A percentile compares a stretch with the other conserved stretches of the same genome.
phyloP scores from a whole-genome alignment of 2,888 invertebrate genomes.

The Cerceris rybyensis region DNA sequence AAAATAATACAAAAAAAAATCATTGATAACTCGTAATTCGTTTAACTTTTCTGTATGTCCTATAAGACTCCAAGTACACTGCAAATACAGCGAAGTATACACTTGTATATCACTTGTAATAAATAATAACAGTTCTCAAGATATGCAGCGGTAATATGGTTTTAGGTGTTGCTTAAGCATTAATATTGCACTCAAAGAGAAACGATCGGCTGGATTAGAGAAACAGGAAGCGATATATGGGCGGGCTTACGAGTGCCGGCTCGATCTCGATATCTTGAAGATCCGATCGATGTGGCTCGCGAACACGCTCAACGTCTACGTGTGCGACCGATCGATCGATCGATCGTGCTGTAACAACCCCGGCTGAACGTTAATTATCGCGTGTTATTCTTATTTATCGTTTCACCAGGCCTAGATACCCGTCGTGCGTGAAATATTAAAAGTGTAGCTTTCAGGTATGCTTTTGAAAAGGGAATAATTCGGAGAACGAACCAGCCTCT shows the following conservation, averaged over 20 bases:
- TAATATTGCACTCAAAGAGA: constrained; percentile 45
- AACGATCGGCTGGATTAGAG: constrained; percentile 59
- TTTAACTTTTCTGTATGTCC: no score
- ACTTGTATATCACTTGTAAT: not conserved
- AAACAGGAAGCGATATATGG: constrained; percentile 64
- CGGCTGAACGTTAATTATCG: constrained; percentile 67
- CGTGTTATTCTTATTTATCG: constrained; percentile 62
- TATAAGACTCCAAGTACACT: no score
- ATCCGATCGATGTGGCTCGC: constrained; percentile 52
- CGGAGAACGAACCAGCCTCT: no score
- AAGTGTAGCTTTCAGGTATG: not conserved
- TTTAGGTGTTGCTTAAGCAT: constrained; percentile 19
- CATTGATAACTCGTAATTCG: no score
- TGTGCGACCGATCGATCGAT: constrained; percentile 44
- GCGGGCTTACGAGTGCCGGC: constrained; percentile 45
- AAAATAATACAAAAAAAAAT: no score
- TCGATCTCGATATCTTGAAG: constrained; percentile 56
- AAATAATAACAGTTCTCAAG: constrained; percentile 7
- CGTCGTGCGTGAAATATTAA: not conserved
- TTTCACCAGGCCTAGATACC: constrained; percentile 26
- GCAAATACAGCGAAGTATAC: no score
- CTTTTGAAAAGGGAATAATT: no score
- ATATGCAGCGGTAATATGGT: constrained; percentile 2
- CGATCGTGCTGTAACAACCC: constrained; percentile 33
- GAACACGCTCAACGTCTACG: constrained; percentile 16